Base-by-base conservation (phyloP, 2,797 vertebrate genomes). In the Argentina silus region DNA sequence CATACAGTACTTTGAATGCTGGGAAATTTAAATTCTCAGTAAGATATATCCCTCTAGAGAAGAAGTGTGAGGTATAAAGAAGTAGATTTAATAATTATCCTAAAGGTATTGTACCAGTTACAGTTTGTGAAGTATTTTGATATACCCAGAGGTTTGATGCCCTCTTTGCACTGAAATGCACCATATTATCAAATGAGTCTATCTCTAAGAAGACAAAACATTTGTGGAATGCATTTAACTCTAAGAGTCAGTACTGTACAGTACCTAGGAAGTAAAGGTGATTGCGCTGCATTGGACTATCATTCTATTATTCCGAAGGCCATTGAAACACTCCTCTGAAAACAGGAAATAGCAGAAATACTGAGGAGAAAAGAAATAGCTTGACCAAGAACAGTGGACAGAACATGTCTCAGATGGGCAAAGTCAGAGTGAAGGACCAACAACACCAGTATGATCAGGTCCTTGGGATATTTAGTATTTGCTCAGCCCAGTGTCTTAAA, bases 231-330 rank as follows among this genome's bases (percentile, higher is more conserved):
- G 61, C 53, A 69, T 44, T 53, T 57, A 66, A 53, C 36, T 51
- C 21, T 27, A 10, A 61, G 72, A 65, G 63, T 69, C 57, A 21
- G 51, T 36, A 36, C 27, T 36, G 27, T 36, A 36, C 27, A 36
- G 27, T 65, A 77, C 72, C 72, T n/a, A 27, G 55, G 53, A 36
- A 36, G 47, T 27, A 68, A 74, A 77, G 72, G 72, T 71, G 72
- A 78, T 19, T 42, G 43, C 2, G 68, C 63, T 64, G 15, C 73
- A 47, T 50, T 48, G 67, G 73, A 67, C 60, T 44, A 17, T 6
- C n/a, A 17, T 17, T 23, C 7, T 56, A 63, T 78, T 70, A 76
- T 70, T 76, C 51, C 59, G 67, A 68, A 73, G 73, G 51, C 69
- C 67, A 66, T 36, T 45, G 44, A 73, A 59, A 3, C 57, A 10